Evolutionary conservation across 2,113 vertebrate species (phyloP).

Genomic region (Dasypus novemcinctus): DNA sequence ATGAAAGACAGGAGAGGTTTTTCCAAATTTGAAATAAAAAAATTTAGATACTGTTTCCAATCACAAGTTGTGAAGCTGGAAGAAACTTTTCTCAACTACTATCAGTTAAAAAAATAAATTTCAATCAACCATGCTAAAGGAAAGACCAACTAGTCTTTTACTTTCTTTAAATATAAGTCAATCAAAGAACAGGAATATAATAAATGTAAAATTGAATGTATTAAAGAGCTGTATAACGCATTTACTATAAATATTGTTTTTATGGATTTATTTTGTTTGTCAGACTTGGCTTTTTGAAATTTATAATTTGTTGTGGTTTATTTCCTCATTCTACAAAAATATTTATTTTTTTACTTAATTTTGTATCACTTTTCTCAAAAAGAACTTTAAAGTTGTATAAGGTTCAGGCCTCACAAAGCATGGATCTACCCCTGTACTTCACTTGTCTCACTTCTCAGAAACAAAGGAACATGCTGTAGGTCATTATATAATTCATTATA

Average conservation of each 20-base stretch:
- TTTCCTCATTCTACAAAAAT: conserved; percentile 11
- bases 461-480: neutral
- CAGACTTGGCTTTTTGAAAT: neutral
- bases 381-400: neutral
- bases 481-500: neutral
- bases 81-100: neutral
- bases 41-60: neutral
- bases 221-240: neutral
- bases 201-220: neutral
- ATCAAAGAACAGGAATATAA: neutral
- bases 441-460: neutral
- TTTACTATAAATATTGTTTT: neutral
- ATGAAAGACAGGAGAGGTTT: neutral
- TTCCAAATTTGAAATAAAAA: neutral
- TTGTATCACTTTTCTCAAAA: neutral
- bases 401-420: neutral
- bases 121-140: neutral
- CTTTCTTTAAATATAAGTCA: neutral
- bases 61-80: neutral
- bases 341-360: neutral
- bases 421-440: neutral
- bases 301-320: neutral
- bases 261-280: neutral
- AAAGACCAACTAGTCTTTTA: neutral
- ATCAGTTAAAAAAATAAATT: neutral